Conservation (phyloP, 1,140 invertebrate genomes). For the Acyrthosiphon pisum region DNA sequence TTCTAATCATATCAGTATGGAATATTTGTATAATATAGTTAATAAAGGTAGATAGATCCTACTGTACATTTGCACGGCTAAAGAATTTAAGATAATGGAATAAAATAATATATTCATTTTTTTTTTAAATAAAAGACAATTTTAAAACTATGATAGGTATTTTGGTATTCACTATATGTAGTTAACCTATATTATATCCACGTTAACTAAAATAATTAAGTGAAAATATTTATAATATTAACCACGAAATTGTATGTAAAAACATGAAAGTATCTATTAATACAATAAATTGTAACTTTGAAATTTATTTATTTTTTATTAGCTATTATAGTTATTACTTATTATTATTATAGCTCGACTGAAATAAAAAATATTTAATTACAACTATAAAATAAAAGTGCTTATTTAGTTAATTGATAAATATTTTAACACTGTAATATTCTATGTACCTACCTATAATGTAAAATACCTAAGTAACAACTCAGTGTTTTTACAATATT, state of each 20-base stretch:
- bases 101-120: no score
- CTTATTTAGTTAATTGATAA: background rate
- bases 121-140: no score
- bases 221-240: background rate
- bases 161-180: no score
- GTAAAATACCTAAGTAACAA: background rate
- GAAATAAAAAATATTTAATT: background rate
- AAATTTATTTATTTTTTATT: background rate
- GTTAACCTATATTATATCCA: no score
- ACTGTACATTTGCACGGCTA: no score
- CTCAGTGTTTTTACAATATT: background rate
- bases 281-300: background rate
- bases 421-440: background rate
- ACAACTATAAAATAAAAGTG: background rate
- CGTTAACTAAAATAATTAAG: background rate
- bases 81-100: no score
- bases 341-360: background rate
- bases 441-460: background rate
- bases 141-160: no score
- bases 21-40: no score
- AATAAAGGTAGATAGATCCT: no score
- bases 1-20: no score
- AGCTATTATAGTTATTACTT: background rate
- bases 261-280: background rate
- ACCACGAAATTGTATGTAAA: background rate